Evolutionary conservation across 1,140 invertebrate genomes (phyloP).

Genomic region (Aethina tumida): DNA sequence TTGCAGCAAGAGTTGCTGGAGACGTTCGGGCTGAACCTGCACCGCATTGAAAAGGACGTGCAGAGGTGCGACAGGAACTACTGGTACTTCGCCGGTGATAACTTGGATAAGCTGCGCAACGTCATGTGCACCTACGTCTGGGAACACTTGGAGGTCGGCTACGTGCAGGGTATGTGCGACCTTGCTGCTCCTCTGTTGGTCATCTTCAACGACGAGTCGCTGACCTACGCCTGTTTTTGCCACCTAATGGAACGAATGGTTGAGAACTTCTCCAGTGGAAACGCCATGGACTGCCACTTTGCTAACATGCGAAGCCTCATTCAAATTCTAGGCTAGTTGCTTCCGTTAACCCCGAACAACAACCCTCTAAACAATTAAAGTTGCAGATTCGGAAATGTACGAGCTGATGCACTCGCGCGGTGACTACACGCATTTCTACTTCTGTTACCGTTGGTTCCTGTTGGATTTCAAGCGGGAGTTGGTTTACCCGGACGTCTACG

Average conservation of each 20-base stretch:
- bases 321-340: constrained; percentile 81
- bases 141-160: constrained; percentile 85
- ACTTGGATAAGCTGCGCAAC: constrained; percentile 88
- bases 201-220: constrained; percentile 83
- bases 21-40: constrained; percentile 80
- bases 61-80: constrained; percentile 90
- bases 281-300: constrained; percentile 90
- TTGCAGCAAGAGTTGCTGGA: constrained; percentile 70
- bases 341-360: too few relatives aligned
- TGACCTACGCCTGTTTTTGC: constrained; percentile 87
- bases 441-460: constrained; percentile 89
- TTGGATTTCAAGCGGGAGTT: constrained; percentile 72
- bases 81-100: constrained; percentile 78
- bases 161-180: constrained; percentile 93
- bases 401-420: constrained; percentile 90
- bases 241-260: constrained; percentile 82
- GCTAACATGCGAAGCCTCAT: constrained; percentile 84
- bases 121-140: constrained; percentile 97
- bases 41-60: constrained; percentile 94
- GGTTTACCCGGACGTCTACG: constrained; percentile 82
- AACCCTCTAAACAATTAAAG: too few relatives aligned
- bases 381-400: constrained; percentile 90
- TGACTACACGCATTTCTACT: constrained; percentile 95
- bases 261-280: constrained; percentile 87
- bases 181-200: constrained; percentile 86